Percentiles rank a stretch among this genome's conserved stretches.
Evolutionary conservation across 2,797 vertebrate genomes (phyloP).

Genomic region (Sebastes oblongus): DNA sequence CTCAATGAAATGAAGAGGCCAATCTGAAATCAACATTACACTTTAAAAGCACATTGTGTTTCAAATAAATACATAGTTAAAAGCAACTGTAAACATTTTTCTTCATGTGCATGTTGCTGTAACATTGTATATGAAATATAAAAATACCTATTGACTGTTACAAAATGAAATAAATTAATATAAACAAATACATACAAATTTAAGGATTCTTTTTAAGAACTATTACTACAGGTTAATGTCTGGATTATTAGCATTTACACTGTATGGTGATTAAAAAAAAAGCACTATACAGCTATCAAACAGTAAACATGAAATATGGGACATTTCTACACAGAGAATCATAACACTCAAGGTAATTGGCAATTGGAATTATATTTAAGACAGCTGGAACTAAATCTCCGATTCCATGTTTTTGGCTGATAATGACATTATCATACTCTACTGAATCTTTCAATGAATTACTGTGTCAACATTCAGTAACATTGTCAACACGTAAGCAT

Average conservation of each 20-base stretch:
- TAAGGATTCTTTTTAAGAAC: slow-evolving; percentile 26
- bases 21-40: slow-evolving; percentile 54
- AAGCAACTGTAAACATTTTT: slow-evolving; percentile 81
- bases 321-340: slow-evolving; percentile 50
- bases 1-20: slow-evolving; percentile 48
- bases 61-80: slow-evolving; percentile 64
- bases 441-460: slow-evolving; percentile 2
- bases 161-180: slow-evolving; percentile 81
- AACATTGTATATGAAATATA: slow-evolving; percentile 68
- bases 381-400: slow-evolving; percentile 51
- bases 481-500: slow-evolving; percentile 17
- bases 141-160: slow-evolving; percentile 76
- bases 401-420: slow-evolving; percentile 71
- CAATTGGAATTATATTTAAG: slow-evolving; percentile 77
- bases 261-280: slow-evolving; percentile 25
- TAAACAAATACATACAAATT: slow-evolving; percentile 66
- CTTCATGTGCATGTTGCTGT: slow-evolving; percentile 74
- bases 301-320: slow-evolving; percentile 49
- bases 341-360: slow-evolving; percentile 74
- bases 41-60: slow-evolving; percentile 66
- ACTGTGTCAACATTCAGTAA: slow-evolving; percentile 22
- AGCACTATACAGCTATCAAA: slow-evolving; percentile 38
- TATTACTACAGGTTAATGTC: slow-evolving; percentile 44
- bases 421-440: slow-evolving; percentile 20
- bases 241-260: slow-evolving; percentile 43